Conservation (phyloP, 2,113 vertebrate species). For the Poicephalus gulielmi region DNA sequence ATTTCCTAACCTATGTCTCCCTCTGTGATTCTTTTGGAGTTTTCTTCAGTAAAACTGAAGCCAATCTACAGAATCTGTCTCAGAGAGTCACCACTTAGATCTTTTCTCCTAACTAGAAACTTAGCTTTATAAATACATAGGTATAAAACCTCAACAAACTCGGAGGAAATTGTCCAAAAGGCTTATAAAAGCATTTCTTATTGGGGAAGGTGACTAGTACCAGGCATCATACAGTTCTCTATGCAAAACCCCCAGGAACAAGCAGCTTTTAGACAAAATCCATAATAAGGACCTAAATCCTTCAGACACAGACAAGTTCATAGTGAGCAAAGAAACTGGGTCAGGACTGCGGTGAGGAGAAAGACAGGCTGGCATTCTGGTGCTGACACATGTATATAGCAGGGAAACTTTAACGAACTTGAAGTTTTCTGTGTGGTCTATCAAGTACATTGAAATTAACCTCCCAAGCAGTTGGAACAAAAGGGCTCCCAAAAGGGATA, state of each 20-base stretch:
- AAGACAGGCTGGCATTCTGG: neutral
- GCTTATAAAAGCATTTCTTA: neutral
- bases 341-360: neutral
- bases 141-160: neutral
- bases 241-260: rapidly evolving
- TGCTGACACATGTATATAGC: neutral
- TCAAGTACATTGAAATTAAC: neutral
- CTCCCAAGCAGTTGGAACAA: neutral
- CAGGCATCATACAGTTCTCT: neutral
- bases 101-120: neutral
- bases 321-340: neutral
- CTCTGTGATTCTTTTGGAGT: neutral
- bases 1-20: neutral
- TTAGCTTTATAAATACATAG: neutral
- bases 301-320: neutral
- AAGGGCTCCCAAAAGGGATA: neutral
- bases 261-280: neutral
- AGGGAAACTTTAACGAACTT: neutral
- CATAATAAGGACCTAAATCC: neutral
- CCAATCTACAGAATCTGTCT: neutral
- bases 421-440: neutral
- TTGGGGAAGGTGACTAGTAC: neutral
- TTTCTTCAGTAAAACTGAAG: neutral
- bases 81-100: neutral
- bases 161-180: neutral